Evolutionary conservation across 2,113 vertebrate genomes (phyloP), one percentile per base, ranked within the genome.

Genomic region (Engraulis encrasicolus): DNA sequence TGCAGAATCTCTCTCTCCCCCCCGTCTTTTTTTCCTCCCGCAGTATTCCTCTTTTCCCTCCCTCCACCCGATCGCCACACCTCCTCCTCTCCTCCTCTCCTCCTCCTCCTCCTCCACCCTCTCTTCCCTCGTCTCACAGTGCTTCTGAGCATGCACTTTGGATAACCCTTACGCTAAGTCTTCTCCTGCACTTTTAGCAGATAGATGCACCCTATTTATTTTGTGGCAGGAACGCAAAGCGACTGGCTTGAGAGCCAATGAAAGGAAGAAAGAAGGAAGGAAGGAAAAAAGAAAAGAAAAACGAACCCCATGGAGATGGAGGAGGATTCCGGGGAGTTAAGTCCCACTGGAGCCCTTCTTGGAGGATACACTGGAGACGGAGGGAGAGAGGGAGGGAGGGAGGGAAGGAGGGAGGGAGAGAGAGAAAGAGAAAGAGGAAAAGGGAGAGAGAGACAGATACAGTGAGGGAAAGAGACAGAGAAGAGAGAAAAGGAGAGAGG

Each of bases 81-180:
- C 79, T 74, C 58, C 19, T 78, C 14, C 50, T 78, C 79, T 49
- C 38, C 37, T 52, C 34, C 40, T 36, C 81, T 40, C 74, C 37
- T 87, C 86, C 85, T 87, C 77, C 88, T 49, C 81, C 40, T 78
- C 80, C 78, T 82, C 74, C 84, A 36, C 49, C 84, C 84, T 74
- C 89, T 91, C 88, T 90, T 89, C 85, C 86, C 58, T 87, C n/a
- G n/a, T 92, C 90, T 89, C 91, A 45, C 84, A 14, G 23, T 86
- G 93, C 92, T 93, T 93, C 91, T 94, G 92, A 89, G 92, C 84
- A 91, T 94, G 93, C 92, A 94, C 94, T 95, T 89, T 94, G 92
- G 91, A 93, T 95, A 94, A 94, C 92, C 93, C 86, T 66, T 54
- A 54, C 81, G 58, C 78, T 83, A 80, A 86, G 89, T 91, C 91